These are phyloP conservation scores for Dromaius novaehollandiae DNA, from an alignment of 2,113 vertebrate species.

Conservation along the genomic window DNA sequence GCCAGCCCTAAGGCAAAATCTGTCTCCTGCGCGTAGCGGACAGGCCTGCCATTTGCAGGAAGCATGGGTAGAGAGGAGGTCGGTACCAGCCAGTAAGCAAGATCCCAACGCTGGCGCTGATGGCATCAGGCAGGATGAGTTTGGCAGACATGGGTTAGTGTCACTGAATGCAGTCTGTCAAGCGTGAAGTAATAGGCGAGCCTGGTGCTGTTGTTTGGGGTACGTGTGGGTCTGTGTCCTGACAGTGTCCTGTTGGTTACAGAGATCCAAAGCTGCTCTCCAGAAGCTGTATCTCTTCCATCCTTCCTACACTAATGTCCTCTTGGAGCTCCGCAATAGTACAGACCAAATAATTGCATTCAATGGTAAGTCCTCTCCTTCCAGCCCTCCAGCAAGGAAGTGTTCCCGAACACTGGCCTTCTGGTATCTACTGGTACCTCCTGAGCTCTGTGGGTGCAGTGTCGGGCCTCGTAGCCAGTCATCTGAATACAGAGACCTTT, in stretches of 20 bases:
- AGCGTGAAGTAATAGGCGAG: neutral
- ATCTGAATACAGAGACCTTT: neutral
- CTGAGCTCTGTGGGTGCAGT: fast-evolving
- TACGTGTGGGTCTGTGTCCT: fast-evolving
- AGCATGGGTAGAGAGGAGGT: neutral
- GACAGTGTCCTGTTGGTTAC: neutral
- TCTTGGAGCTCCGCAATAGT: constrained; percentile 82
- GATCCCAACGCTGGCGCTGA: neutral
- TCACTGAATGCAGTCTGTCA: neutral
- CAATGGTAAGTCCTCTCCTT: constrained; percentile 72
- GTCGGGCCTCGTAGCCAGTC: neutral
- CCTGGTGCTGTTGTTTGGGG: neutral
- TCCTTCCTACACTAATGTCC: constrained; percentile 77
- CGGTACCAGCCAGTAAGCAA: neutral
- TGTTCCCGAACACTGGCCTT: neutral
- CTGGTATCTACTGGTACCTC: neutral
- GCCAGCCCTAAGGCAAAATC: neutral
- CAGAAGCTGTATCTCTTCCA: constrained; percentile 87
- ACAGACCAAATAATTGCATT: constrained; percentile 81
- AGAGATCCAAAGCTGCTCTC: neutral
- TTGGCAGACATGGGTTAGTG: fast-evolving
- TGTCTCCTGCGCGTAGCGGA: neutral
- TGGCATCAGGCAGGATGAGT: neutral
- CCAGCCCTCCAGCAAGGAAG: neutral
- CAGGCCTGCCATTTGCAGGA: neutral